Evolutionary conservation across 1,140 invertebrate genomes (phyloP).

Genomic region (Caenorhabditis elegans): WBcel235 BX284604.4:6470501-6471000

Average conservation of each 20-base stretch:
- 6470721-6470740: neutral
- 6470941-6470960: slow-evolving; percentile 9
- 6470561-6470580: slow-evolving; percentile 16
- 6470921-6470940: neutral
- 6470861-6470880: neutral
- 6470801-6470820: neutral
- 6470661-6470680: neutral
- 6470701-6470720: slow-evolving; percentile 1
- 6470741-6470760: neutral
- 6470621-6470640: neutral
- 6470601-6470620: neutral
- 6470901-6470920: slow-evolving; percentile 23
- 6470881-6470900: slow-evolving; percentile 21
- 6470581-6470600: neutral
- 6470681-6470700: neutral
- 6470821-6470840: neutral
- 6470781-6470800: neutral
- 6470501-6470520: neutral
- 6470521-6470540: neutral
- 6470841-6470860: no score
- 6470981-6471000: no score
- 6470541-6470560: neutral
- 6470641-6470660: neutral
- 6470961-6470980: no score
- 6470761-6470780: slow-evolving; percentile 1